These are phyloP conservation scores for Charina bottae DNA, from an alignment of 2,113 vertebrate genomes.

Conservation along the genomic window DNA sequence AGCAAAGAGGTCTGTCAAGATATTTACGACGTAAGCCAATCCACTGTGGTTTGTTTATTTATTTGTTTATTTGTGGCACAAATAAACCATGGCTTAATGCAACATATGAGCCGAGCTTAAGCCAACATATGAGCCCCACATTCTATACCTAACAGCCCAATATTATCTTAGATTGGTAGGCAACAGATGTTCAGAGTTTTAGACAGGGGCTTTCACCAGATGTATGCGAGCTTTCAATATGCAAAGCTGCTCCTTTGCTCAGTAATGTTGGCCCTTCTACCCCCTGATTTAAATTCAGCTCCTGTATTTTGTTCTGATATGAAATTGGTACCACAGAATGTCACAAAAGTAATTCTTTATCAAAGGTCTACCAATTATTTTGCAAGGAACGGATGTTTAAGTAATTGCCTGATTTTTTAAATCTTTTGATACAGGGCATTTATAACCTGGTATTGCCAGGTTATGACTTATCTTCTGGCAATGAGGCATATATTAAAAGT, in stretches of 20 bases:
- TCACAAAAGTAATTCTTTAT: constrained; percentile 62
- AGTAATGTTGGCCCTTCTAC: not conserved
- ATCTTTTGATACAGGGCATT: constrained; percentile 60
- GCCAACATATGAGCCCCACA: no score
- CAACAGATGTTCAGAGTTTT: not conserved
- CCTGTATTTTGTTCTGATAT: not conserved
- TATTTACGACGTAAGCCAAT: not conserved
- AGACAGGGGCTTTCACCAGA: not conserved
- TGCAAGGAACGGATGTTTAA: constrained; percentile 51
- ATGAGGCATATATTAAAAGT: constrained; percentile 54
- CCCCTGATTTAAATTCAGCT: constrained; percentile 32
- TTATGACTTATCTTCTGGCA: constrained; percentile 52
- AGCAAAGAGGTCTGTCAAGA: not conserved
- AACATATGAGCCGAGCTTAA: not conserved
- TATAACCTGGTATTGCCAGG: constrained; percentile 60
- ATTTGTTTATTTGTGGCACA: not conserved
- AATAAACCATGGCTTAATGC: not conserved
- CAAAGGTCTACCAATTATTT: constrained; percentile 67
- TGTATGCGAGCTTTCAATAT: not conserved
- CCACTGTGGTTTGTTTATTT: not conserved
- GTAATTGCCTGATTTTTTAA: constrained; percentile 60
- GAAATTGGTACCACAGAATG: constrained; percentile 52
- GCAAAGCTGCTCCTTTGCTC: not conserved
- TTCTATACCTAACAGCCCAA: no score
- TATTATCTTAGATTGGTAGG: no score